Evolutionary conservation across 37 sponge, comb jelly and placozoan species (phyloP).

Genomic region (Amphimedon queenslandica): DNA sequence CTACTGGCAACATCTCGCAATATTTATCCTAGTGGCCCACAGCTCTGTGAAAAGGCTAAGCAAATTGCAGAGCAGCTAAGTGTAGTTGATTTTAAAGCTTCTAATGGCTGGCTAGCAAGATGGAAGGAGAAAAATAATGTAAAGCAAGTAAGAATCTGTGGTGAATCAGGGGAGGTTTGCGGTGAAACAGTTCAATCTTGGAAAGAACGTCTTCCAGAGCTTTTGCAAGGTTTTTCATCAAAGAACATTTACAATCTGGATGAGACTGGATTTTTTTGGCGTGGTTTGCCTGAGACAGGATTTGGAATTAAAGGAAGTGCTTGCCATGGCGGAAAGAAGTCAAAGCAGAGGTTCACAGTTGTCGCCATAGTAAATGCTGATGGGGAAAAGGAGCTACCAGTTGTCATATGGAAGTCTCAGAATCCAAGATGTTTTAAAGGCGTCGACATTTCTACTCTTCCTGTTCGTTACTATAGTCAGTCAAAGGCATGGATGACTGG

Average conservation of each 20-base stretch:
- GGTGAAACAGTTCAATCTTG: conserved; percentile 46
- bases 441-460: conserved; percentile 39
- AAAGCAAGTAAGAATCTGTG: conserved; percentile 50
- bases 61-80: conserved; percentile 40
- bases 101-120: conserved; percentile 63
- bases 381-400: conserved; percentile 36
- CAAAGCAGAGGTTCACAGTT: conserved; percentile 58
- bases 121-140: conserved; percentile 61
- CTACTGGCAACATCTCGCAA: conserved; percentile 29
- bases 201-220: conserved; percentile 44
- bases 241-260: conserved; percentile 51
- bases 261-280: conserved; percentile 47
- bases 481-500: conserved; percentile 64
- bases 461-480: conserved; percentile 63
- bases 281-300: conserved; percentile 49
- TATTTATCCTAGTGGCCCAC: conserved; percentile 45
- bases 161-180: conserved; percentile 51
- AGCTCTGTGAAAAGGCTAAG: conserved; percentile 56
- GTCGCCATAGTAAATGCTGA: conserved; percentile 54
- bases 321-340: conserved; percentile 58
- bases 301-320: conserved; percentile 27
- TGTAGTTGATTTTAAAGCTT: conserved; percentile 51
- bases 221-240: conserved; percentile 21
- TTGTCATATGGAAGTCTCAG: conserved; percentile 64
- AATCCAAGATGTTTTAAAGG: conserved; percentile 60